Base-by-base conservation (phyloP, 2,888 invertebrate species). In the Spodoptera exigua region DNA sequence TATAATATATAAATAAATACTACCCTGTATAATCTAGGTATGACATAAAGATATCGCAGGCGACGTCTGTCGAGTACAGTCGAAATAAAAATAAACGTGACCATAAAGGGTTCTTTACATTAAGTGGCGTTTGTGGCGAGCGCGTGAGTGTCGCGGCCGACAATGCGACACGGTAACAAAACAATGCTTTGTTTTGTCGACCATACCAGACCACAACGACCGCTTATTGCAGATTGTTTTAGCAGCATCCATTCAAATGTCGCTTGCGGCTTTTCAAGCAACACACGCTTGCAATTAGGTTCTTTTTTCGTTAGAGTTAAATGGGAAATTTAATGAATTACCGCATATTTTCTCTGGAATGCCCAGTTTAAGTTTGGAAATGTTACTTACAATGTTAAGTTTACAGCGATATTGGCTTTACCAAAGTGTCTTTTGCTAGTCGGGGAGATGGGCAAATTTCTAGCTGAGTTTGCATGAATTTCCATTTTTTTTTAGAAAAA, bases 171-270 rank as follows among this genome's bases (percentile, higher is more conserved):
- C 58, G 63, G 63, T 64, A 56, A 74, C 68, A 74, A 70, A 77
- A 78, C 74, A 76, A 76, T 65, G 74, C 74, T 73, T 79, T 81
- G 76, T 77, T 78, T 64, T 60, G 70, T 34, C 56, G 61, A 70
- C 72, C 77, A 59, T 72, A 74, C 58, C 70, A 61, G 59, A 71
- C 76, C 73, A 65, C 74, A 61, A 59, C 52, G 47, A 65, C 78
- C 79, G 78, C 74, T 80, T 80, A 82, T 79, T 77, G 80, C 78
- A 74, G 79, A 83, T 83, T 83, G 81, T 85, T 84, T 83, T 77
- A 75, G 69, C 76, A 71, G 74, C 61, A 63, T 61, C 76, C 75
- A 75, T 83, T 81, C 72, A 79, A 80, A 76, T 72, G 78, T 78
- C 71, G 70, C 76, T 62, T 75, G 80, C 59, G 76, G 77, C 75